Base-by-base conservation (phyloP, 30 jellyfish, hydroid and myxozoan genomes). In the Cassiopea xamachana region DNA sequence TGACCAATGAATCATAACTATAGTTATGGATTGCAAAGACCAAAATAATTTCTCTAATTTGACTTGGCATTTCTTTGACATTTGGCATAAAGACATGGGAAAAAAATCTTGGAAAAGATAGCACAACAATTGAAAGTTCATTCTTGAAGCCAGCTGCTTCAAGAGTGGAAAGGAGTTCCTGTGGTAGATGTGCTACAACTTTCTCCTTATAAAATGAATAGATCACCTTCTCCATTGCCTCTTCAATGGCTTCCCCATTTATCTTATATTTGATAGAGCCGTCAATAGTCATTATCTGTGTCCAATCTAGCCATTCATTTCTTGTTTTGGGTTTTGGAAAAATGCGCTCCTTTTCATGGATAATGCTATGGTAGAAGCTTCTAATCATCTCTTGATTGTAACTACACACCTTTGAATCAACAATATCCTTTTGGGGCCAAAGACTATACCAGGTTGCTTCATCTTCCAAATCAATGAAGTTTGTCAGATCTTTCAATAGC, bases 251-350 rank as follows among this genome's bases (percentile, higher is more conserved):
- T 58, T 14, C 68, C n/a, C 60, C 81, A 27, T 51, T 16, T 2
- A 9, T 60, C 19, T 64, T 10, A 13, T 60, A 9, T 12, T 17
- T 13, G 2, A 64, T 17, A 2, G 19, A 17, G 15, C 27, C 27
- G 43, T 76, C 87, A 39, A 86, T 60, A 9, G 67, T 61, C 75
- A 19, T 75, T 64, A 75, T 86, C 81, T 86, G 59, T 55, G 83
- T 12, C 93, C 93, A 86, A 14, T 60, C 16, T 2, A 86, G 61
- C 93, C 93, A 86, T 39, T 39, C 61, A 64, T 7, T 64, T 45
- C 8, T 64, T 45, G 46, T 45, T 9, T 71, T 6, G 18, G 43
- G 69, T 8, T 16, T 70, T 16, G 88, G 93, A 6, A 75, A 68
- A 0, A 86, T 48, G 19, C 51, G 16, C 62, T 3, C 17, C 19